Conservation (phyloP, 2,797 vertebrate species). For the Mastacembelus armatus region DNA sequence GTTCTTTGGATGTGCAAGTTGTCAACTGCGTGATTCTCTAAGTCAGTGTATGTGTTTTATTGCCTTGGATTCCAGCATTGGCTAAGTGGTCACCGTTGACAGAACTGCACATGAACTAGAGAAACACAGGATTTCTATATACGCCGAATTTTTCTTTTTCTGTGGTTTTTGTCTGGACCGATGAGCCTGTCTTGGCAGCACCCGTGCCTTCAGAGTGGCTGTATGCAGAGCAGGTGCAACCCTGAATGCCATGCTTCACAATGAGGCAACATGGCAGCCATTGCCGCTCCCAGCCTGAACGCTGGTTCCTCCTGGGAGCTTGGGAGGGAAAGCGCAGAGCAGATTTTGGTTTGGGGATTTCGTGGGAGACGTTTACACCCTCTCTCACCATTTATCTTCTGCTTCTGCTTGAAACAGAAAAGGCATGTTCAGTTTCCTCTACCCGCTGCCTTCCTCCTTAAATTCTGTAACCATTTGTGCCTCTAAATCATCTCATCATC, state of each 20-base stretch:
- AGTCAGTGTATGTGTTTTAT: neutral
- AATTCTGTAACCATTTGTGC: conserved; percentile 54
- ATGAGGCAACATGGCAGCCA: conserved; percentile 57
- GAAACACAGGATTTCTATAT: neutral
- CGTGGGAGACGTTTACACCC: conserved; percentile 7
- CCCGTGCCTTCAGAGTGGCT: conserved; percentile 31
- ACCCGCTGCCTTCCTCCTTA: neutral
- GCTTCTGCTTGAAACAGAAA: conserved; percentile 22
- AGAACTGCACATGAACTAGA: neutral
- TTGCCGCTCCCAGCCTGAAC: conserved; percentile 18
- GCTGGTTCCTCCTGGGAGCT: conserved; percentile 30
- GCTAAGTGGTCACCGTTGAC: neutral
- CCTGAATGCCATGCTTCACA: conserved; percentile 46
- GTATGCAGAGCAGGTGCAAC: conserved; percentile 62
- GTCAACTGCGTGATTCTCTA: neutral
- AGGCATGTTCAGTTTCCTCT: conserved; percentile 41
- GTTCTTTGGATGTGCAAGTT: neutral
- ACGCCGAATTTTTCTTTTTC: neutral
- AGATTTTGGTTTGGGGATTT: conserved; percentile 28
- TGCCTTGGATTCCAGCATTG: neutral
- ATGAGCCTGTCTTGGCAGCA: conserved; percentile 36
- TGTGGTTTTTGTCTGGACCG: neutral
- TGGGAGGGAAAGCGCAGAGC: conserved; percentile 3
- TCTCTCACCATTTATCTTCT: conserved; percentile 33
- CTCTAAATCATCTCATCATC: conserved; percentile 61